Conservation (phyloP, 2,797 vertebrate species). For the Falco naumanni region DNA sequence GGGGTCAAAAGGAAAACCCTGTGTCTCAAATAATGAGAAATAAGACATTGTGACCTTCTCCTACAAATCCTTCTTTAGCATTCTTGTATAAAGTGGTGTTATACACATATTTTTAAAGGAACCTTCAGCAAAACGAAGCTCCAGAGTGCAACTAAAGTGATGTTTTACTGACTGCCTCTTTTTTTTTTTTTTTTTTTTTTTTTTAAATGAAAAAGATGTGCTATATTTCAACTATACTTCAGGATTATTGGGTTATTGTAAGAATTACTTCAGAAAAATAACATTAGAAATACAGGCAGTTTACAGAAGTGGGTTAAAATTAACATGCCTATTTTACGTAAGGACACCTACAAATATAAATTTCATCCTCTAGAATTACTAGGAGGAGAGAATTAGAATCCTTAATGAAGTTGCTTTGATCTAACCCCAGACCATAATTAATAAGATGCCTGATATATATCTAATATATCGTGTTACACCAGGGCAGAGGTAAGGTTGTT, state of each 20-base stretch:
- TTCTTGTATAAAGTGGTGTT: background rate
- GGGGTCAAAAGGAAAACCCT: background rate
- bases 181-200: too few relatives aligned
- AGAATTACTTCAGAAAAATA: background rate
- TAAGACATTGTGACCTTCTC: background rate
- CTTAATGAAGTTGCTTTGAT: background rate
- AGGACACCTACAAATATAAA: background rate
- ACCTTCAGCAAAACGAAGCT: background rate
- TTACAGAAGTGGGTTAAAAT: background rate
- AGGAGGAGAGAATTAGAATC: background rate
- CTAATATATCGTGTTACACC: rapidly evolving
- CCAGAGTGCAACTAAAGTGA: background rate
- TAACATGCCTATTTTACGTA: background rate
- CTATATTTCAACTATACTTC: background rate
- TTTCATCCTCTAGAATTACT: background rate
- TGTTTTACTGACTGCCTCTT: background rate
- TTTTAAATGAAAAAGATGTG: background rate
- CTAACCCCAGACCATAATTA: background rate
- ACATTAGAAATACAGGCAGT: background rate
- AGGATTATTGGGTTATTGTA: background rate
- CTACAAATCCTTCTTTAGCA: background rate
- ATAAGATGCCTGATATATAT: background rate
- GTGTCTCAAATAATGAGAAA: background rate
- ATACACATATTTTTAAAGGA: background rate
- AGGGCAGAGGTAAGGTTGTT: background rate